Evolutionary conservation across 2,888 invertebrate genomes (phyloP).

Genomic region (Salpingus planirostris): DNA sequence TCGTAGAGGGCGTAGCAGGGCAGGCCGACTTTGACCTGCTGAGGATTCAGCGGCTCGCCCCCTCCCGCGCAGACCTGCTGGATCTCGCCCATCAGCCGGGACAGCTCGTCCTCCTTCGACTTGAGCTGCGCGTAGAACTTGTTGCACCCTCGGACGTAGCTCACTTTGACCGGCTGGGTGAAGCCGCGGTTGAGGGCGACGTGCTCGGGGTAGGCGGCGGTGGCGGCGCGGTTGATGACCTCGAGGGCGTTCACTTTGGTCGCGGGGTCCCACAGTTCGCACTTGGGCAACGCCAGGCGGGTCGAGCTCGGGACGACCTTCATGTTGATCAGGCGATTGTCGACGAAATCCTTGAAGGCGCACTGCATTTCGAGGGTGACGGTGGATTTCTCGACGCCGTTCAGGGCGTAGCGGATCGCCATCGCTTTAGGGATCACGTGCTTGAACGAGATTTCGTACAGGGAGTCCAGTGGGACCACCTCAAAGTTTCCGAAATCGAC

Average conservation of each 20-base stretch:
- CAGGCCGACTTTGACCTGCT: conserved; percentile 47
- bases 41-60: conserved; percentile 21
- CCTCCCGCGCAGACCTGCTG: conserved; percentile 47
- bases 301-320: conserved; percentile 61
- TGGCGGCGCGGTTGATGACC: conserved; percentile 40
- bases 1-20: conserved; percentile 75
- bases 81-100: conserved; percentile 59
- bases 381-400: conserved; percentile 52
- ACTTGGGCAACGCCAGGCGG: conserved; percentile 65
- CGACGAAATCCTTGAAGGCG: conserved; percentile 61
- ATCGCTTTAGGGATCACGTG: conserved; percentile 64
- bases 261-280: conserved; percentile 54
- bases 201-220: conserved; percentile 34
- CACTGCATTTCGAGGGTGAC: conserved; percentile 54
- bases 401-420: conserved; percentile 65
- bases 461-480: conserved; percentile 57
- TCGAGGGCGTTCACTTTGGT: conserved; percentile 51
- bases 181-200: conserved; percentile 32
- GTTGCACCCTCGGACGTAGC: conserved; percentile 59
- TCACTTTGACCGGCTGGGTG: conserved; percentile 49
- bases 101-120: conserved; percentile 50
- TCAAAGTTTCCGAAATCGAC: conserved; percentile 77
- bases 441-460: conserved; percentile 67
- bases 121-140: conserved; percentile 68
- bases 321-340: conserved; percentile 53